Conservation (phyloP, 2,113 vertebrate genomes). For the Phrynosoma platyrhinos region DNA sequence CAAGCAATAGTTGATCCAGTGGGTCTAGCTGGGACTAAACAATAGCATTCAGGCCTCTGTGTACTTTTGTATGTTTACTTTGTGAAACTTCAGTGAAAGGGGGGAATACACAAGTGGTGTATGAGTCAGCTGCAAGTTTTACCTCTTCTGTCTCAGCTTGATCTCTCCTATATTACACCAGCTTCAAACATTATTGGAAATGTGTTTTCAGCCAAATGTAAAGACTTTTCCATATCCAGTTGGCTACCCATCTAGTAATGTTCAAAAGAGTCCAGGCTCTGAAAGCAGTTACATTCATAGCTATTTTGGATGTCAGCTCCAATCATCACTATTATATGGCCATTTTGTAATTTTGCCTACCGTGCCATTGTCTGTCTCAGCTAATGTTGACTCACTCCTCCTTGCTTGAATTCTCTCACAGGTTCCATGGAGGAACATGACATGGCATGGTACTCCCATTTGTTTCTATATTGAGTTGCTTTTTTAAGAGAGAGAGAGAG, state of each 20-base stretch:
- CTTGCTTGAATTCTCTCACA: neutral
- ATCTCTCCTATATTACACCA: neutral
- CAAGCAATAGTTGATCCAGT: too few species aligned
- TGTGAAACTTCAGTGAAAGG: neutral
- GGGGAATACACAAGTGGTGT: neutral
- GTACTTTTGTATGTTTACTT: too few species aligned
- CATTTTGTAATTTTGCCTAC: neutral
- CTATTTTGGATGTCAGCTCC: neutral
- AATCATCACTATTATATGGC: neutral
- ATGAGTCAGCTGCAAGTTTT: neutral
- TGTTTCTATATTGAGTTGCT: neutral
- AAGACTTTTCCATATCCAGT: neutral
- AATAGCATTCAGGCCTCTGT: neutral
- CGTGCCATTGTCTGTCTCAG: neutral
- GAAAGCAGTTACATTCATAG: neutral
- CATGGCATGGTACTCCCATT: neutral
- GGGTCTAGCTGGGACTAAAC: too few species aligned
- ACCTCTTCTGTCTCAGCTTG: neutral
- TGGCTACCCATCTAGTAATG: neutral
- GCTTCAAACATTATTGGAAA: neutral
- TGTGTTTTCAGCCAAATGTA: neutral
- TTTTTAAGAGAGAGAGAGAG: neutral
- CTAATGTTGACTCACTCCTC: neutral
- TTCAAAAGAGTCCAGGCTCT: neutral
- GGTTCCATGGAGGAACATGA: neutral